Percentiles rank a stretch among this genome's conserved stretches.
Conservation (phyloP, 64 coral and sea anemone species). For the Pachyseris speciosa region DNA sequence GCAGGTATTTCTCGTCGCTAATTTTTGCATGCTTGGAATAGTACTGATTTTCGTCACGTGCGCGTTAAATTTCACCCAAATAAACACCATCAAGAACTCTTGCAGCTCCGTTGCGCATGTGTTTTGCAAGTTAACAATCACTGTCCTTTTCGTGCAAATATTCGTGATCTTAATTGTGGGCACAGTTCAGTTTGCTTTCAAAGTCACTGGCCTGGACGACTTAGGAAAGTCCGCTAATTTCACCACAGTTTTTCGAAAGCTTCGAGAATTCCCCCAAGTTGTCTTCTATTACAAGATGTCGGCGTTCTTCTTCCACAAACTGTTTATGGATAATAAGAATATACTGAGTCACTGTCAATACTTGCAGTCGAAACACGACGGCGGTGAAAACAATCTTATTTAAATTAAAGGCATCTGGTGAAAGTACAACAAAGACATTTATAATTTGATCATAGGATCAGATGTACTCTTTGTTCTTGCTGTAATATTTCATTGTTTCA, state of each 20-base stretch:
- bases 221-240: constrained; percentile 12
- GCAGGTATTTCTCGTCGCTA: background rate
- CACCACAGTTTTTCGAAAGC: constrained; percentile 13
- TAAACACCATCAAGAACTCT: background rate
- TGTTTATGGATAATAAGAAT: constrained; percentile 54
- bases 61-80: constrained; percentile 27
- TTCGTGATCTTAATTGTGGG: constrained; percentile 38
- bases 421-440: no score
- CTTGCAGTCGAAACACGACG: background rate
- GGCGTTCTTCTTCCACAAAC: constrained; percentile 43
- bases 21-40: constrained; percentile 12
- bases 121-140: constrained; percentile 12
- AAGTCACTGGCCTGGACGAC: constrained; percentile 52
- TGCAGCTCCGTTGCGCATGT: background rate
- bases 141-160: background rate
- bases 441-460: no score
- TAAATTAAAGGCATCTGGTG: no score
- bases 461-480: no score
- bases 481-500: no score
- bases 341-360: constrained; percentile 14
- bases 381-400: background rate
- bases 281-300: constrained; percentile 29
- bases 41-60: background rate
- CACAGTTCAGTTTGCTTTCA: constrained; percentile 50
- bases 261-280: constrained; percentile 55